Conservation (phyloP, 2,113 vertebrate species). For the Gnathonemus echidnorhynchus region DNA sequence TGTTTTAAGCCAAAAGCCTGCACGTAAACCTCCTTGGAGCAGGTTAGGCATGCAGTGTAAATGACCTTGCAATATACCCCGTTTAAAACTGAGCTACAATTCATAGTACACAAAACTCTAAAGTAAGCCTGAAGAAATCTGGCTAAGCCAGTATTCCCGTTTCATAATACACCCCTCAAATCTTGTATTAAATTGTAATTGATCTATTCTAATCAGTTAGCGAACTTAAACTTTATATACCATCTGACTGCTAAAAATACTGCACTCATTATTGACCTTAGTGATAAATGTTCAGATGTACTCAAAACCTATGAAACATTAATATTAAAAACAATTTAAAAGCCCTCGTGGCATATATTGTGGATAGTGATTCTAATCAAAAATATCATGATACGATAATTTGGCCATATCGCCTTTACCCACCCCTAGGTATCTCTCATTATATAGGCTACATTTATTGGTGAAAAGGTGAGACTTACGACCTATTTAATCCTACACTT, state of each 20-base stretch:
- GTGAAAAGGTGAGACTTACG: not conserved
- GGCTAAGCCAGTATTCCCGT: not conserved
- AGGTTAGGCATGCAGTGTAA: not conserved
- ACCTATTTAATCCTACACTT: not conserved
- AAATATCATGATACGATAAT: too few species aligned
- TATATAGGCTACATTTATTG: not conserved
- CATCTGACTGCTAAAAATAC: not conserved
- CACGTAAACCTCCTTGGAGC: not conserved
- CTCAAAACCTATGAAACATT: too few species aligned
- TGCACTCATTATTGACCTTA: too few species aligned
- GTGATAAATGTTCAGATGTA: too few species aligned
- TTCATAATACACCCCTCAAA: not conserved
- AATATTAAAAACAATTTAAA: too few species aligned
- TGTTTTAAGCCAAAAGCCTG: too few species aligned
- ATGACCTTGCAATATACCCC: not conserved
- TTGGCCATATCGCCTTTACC: too few species aligned
- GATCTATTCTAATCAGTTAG: not conserved
- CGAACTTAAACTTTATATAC: not conserved
- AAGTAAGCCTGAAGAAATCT: not conserved
- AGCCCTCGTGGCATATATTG: too few species aligned
- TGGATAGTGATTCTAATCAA: too few species aligned
- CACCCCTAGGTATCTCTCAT: too few species aligned
- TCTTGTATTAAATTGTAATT: not conserved
- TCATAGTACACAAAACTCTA: not conserved
- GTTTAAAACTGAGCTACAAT: not conserved